These are phyloP conservation scores for Aproaerema taeniolella DNA, from an alignment of 2,888 invertebrate species.

Conservation along the genomic window DNA sequence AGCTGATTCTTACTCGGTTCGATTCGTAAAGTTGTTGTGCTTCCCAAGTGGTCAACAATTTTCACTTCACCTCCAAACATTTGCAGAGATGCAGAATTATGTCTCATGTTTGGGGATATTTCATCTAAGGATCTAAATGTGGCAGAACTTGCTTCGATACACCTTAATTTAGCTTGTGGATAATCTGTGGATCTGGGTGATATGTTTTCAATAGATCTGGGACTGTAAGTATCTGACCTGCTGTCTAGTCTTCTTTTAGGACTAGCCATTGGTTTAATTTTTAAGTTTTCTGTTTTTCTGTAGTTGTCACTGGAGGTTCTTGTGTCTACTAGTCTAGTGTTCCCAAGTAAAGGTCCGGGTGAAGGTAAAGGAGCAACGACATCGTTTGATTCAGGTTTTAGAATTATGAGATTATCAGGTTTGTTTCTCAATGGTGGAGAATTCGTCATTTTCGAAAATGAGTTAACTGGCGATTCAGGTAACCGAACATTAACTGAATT, in stretches of 20 bases:
- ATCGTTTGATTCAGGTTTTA: slow-evolving; percentile 64
- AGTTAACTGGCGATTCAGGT: slow-evolving; percentile 69
- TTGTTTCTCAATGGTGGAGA: slow-evolving; percentile 58
- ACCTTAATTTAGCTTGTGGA: slow-evolving; percentile 68
- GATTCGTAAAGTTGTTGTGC: slow-evolving; percentile 82
- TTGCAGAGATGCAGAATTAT: slow-evolving; percentile 75
- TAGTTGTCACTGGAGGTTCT: slow-evolving; percentile 54
- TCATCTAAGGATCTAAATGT: slow-evolving; percentile 76
- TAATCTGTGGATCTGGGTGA: slow-evolving; percentile 61
- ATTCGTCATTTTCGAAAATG: slow-evolving; percentile 49
- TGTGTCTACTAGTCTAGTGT: slow-evolving; percentile 86
- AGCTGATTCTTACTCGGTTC: slow-evolving; percentile 79
- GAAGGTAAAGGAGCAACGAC: slow-evolving; percentile 84
- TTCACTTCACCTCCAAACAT: slow-evolving; percentile 89
- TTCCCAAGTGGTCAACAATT: slow-evolving; percentile 82
- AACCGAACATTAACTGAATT: slow-evolving; percentile 78
- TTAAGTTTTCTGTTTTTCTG: slow-evolving; percentile 52
- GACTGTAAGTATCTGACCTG: slow-evolving; percentile 57
- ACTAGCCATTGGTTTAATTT: slow-evolving; percentile 51
- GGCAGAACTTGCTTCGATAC: slow-evolving; percentile 64
- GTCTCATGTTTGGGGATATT: slow-evolving; percentile 75
- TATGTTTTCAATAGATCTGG: slow-evolving; percentile 56
- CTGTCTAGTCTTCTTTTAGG: slow-evolving; percentile 62
- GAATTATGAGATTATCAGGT: slow-evolving; percentile 76
- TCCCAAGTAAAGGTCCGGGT: slow-evolving; percentile 89